Percentiles rank a stretch among this genome's conserved stretches.
Conservation (phyloP, 1,140 invertebrate species). For the Tetraneura akinire region DNA sequence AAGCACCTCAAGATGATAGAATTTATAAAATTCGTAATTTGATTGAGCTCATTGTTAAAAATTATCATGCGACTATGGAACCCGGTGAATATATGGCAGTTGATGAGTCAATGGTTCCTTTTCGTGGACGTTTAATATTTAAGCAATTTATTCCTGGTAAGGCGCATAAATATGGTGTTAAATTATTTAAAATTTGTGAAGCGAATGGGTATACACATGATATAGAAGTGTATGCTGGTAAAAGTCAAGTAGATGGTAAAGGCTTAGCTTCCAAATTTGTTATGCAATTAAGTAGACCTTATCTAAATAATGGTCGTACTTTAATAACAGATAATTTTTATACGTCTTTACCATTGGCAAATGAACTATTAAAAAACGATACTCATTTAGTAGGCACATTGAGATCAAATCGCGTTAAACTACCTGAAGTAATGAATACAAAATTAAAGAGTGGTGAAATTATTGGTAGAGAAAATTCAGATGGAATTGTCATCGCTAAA, state of each 20-base stretch:
- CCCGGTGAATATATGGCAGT: not conserved
- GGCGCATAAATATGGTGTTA: conserved; percentile 7
- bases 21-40: conserved; percentile 2
- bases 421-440: conserved; percentile 56
- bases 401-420: conserved; percentile 54
- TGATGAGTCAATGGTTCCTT: conserved; percentile 18
- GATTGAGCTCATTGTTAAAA: not conserved
- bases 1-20: not conserved
- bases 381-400: conserved; percentile 57
- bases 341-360: conserved; percentile 57
- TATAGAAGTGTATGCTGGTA: conserved; percentile 56
- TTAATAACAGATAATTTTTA: conserved; percentile 61
- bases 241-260: conserved; percentile 48
- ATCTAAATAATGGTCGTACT: conserved; percentile 57
- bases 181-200: not conserved
- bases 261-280: conserved; percentile 55
- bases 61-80: not conserved
- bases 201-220: conserved; percentile 52
- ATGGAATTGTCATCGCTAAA: conserved; percentile 57
- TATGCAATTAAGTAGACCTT: conserved; percentile 50
- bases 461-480: conserved; percentile 57
- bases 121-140: not conserved
- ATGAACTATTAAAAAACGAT: conserved; percentile 57
- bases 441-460: conserved; percentile 58
- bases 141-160: not conserved